Evolutionary conservation across 2,113 vertebrate species (phyloP).

Genomic region (Pseudopipra pipra): DNA sequence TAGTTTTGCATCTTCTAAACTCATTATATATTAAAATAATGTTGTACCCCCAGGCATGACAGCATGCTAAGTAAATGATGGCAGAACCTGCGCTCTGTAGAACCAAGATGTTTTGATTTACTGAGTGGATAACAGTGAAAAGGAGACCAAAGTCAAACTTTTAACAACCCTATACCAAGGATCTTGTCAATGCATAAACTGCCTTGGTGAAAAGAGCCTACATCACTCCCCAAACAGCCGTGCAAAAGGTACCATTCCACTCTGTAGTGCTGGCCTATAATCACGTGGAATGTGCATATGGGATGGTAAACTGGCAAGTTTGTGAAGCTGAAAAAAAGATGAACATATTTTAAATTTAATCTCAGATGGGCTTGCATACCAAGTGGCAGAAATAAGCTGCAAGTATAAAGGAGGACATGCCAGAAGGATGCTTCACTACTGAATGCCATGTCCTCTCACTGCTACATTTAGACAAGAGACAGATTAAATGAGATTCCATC

Average conservation of each 20-base stretch:
- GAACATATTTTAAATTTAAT: background rate
- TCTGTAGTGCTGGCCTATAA: background rate
- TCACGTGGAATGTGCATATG: background rate
- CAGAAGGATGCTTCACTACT: background rate
- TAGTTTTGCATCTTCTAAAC: constrained; percentile 23
- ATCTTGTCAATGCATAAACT: background rate
- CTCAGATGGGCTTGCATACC: background rate
- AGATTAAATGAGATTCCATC: background rate
- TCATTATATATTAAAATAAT: constrained; percentile 5
- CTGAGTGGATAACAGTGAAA: background rate
- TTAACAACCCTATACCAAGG: background rate
- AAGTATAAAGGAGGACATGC: background rate
- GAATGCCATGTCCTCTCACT: background rate
- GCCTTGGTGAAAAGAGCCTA: background rate
- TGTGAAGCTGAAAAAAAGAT: background rate
- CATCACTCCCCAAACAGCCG: background rate
- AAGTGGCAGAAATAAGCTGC: background rate
- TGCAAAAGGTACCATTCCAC: background rate
- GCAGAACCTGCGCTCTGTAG: background rate
- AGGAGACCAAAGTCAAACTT: background rate
- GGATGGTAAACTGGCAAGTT: background rate
- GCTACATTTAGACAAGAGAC: background rate
- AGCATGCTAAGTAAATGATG: background rate
- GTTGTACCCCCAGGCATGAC: background rate
- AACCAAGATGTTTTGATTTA: background rate